Conservation (phyloP, 1,140 invertebrate species). For the Orussus abietinus region DNA sequence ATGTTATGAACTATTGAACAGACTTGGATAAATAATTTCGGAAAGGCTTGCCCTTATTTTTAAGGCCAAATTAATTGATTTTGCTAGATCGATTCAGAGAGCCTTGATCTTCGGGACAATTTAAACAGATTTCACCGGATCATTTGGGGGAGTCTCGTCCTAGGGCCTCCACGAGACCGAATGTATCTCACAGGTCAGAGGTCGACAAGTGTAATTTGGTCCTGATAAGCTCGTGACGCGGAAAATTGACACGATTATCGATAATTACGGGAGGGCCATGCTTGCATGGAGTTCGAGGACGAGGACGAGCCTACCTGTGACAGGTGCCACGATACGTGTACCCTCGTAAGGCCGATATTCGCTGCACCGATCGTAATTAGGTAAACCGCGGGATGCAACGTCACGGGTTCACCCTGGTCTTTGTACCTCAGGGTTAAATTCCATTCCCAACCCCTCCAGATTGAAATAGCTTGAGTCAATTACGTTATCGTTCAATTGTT, state of each 20-base stretch:
- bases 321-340: conserved; percentile 29
- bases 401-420: not conserved
- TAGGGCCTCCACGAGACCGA: too few relatives aligned
- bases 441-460: conserved; percentile 6
- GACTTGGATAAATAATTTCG: too few relatives aligned
- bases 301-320: conserved; percentile 22
- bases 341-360: conserved; percentile 4
- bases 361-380: conserved; percentile 5
- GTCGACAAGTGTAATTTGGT: conserved; percentile 26
- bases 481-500: too few relatives aligned
- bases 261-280: conserved; percentile 12
- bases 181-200: too few relatives aligned
- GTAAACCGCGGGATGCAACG: not conserved
- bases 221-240: conserved; percentile 13
- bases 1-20: too few relatives aligned
- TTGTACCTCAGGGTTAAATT: conserved; percentile 4
- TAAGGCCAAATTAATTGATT: too few relatives aligned
- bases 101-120: too few relatives aligned
- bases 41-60: too few relatives aligned
- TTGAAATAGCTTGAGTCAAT: too few relatives aligned
- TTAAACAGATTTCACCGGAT: too few relatives aligned
- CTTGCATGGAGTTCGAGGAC: not conserved
- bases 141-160: too few relatives aligned
- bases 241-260: conserved; percentile 22
- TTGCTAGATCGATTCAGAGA: too few relatives aligned